phyloP scores from a whole-genome alignment of 1,140 invertebrate genomes.

The Aphelenchoides fujianensis region DNA sequence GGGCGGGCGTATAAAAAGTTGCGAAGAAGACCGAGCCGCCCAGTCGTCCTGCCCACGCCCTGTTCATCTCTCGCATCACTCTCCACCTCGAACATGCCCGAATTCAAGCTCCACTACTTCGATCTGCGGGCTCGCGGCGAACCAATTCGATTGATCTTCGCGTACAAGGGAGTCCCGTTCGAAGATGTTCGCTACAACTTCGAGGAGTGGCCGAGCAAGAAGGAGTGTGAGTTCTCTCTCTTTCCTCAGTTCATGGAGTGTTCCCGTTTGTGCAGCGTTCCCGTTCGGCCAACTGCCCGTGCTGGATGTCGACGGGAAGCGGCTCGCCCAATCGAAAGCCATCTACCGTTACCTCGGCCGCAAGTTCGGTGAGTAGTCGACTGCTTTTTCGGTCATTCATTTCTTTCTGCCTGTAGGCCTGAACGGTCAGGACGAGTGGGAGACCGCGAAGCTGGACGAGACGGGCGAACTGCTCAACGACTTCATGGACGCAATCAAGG shows the following conservation, averaged over 20 bases:
- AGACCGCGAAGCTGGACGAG: slow-evolving; percentile 25
- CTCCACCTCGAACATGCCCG: no score
- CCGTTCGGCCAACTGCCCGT: slow-evolving; percentile 59
- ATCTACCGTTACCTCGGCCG: slow-evolving; percentile 58
- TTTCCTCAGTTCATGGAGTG: not conserved
- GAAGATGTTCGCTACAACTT: no score
- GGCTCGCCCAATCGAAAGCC: slow-evolving; percentile 48
- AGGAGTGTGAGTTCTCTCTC: not conserved
- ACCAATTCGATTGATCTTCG: slow-evolving; percentile 1
- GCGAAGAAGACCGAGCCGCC: no score
- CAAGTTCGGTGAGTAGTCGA: slow-evolving; percentile 44
- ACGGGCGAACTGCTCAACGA: not conserved
- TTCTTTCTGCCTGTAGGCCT: slow-evolving; percentile 13
- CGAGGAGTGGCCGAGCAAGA: not conserved
- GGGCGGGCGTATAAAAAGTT: no score
- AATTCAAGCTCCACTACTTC: slow-evolving; percentile 15
- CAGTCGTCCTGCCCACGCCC: no score
- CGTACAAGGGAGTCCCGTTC: not conserved
- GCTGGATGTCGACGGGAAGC: slow-evolving; percentile 61
- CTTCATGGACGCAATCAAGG: not conserved
- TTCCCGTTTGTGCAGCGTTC: slow-evolving; percentile 45
- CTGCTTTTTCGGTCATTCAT: not conserved
- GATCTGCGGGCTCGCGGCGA: not conserved
- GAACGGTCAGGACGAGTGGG: slow-evolving; percentile 34
- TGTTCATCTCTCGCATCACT: no score